phyloP scores from a whole-genome alignment of 2,113 vertebrate genomes.

The Centropristis striata region DNA sequence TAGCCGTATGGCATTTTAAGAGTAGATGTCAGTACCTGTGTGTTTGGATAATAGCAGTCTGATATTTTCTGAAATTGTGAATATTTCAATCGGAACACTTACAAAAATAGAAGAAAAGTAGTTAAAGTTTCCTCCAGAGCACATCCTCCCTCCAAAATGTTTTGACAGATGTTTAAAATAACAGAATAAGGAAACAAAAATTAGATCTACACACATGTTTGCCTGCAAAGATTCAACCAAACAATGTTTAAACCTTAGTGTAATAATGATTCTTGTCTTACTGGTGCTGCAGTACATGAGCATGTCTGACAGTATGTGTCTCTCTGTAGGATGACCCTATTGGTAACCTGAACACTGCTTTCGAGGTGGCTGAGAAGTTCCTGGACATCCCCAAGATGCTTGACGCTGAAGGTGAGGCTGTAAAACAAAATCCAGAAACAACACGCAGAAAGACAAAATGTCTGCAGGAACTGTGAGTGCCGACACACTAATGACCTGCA shows the following conservation, averaged over 20 bases:
- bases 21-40: background rate
- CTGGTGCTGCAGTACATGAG: too few species aligned
- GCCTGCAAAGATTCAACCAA: background rate
- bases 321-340: slow-evolving; percentile 90
- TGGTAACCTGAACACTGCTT: slow-evolving; percentile 93
- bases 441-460: background rate
- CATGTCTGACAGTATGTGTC: slow-evolving; percentile 8
- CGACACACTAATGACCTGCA: background rate
- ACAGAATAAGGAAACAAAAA: background rate
- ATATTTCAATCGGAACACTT: background rate
- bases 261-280: background rate
- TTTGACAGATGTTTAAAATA: background rate
- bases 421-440: background rate
- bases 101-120: background rate
- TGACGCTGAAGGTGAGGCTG: slow-evolving; percentile 89
- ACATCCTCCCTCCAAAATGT: background rate
- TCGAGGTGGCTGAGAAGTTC: slow-evolving; percentile 93
- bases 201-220: background rate
- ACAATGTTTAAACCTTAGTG: too few species aligned
- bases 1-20: background rate
- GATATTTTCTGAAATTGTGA: background rate
- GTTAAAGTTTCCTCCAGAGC: background rate
- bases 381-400: slow-evolving; percentile 96
- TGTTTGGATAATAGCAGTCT: background rate
- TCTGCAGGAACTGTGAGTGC: background rate